phyloP scores from a whole-genome alignment of 2,888 invertebrate genomes.

The Leucoma salicis region DNA sequence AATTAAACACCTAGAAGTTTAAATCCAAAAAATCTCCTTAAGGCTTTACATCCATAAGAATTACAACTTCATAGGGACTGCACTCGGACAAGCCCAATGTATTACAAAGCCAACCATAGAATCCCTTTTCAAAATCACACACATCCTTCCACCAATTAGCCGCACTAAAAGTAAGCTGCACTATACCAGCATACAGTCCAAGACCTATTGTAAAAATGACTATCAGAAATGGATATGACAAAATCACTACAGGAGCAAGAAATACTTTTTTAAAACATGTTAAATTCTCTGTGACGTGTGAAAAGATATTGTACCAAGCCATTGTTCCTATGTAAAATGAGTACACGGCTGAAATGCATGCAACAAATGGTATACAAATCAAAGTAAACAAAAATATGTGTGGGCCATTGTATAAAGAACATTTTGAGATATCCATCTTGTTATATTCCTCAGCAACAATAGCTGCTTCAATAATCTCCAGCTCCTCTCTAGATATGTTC shows the following conservation, averaged over 20 bases:
- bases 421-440: constrained; percentile 80
- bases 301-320: constrained; percentile 89
- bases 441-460: constrained; percentile 82
- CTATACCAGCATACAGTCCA: constrained; percentile 85
- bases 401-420: constrained; percentile 82
- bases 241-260: constrained; percentile 85
- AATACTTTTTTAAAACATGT: constrained; percentile 83
- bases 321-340: constrained; percentile 89
- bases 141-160: constrained; percentile 87
- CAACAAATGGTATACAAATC: constrained; percentile 85
- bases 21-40: neutral
- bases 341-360: constrained; percentile 83
- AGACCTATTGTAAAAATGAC: constrained; percentile 84
- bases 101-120: constrained; percentile 89
- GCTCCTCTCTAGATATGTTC: constrained; percentile 86
- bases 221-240: constrained; percentile 87
- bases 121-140: constrained; percentile 89
- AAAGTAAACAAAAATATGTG: constrained; percentile 85
- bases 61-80: constrained; percentile 88
- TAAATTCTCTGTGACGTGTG: constrained; percentile 86
- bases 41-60: constrained; percentile 81
- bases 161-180: constrained; percentile 86
- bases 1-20: too few species aligned
- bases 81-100: constrained; percentile 86
- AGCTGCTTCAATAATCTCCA: constrained; percentile 85